Base-by-base conservation (phyloP, 2,113 vertebrate genomes). In the Psephotus haematonotus region DNA sequence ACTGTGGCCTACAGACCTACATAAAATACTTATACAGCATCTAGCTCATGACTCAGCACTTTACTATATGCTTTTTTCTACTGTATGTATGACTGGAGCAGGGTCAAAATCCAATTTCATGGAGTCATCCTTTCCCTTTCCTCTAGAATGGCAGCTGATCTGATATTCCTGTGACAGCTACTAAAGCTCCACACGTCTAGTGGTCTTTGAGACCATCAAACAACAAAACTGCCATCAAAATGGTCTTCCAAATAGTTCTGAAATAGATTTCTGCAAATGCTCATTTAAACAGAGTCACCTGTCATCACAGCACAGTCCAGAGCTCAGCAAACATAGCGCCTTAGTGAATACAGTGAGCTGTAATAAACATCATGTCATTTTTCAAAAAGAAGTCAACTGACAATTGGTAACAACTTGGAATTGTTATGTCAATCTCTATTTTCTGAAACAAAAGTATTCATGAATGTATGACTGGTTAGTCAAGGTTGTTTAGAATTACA, bases 41-140 rank as follows among this genome's bases (percentile, higher is more conserved):
- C 44, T 14, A 78, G 67, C 25, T 86, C 29, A 35, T 22, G 86
- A 76, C 19, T 49, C 33, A 81, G 60, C 24, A 83, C 31, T 90
- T 65, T 78, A 31, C 52, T 69, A 27, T 47, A 77, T 44, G 28
- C 52, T 95, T 96, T 82, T 97, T 96, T 92, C 76, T 81, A 70
- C 60, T 23, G 9, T 31, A n/a, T 4, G 57, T 91, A 81, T 72
- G 83, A 90, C n/a, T 76, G 24, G 27, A 91, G 11, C 44, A 78
- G 67, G 47, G 35, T 44, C 86, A 82, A 97, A 97, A 95, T 92
- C 49, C 75, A 82, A 95, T 97, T 97, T 97, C 47, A 75, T 3
- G 2, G 47, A 77, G n/a, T 50, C 55, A 92, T 88, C 43, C 87
- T 82, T 68, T 78, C n/a, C 15, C 13, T 80, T 53, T 94, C 39